Base-by-base conservation (phyloP, 2,113 vertebrate genomes). In the Speoplatyrhinus poulsoni region DNA sequence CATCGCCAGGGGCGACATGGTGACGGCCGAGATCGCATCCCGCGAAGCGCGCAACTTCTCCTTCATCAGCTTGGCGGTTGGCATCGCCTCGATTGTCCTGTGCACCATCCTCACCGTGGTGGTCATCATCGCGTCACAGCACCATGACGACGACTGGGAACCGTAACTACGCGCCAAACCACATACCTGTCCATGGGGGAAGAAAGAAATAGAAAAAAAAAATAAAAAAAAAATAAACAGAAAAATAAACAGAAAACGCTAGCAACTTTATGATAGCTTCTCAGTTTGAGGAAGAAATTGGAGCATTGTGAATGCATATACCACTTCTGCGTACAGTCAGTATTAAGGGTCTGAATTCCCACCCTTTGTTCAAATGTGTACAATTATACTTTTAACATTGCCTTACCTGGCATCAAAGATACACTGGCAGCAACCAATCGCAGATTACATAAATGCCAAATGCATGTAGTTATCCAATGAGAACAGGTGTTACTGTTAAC, bases 41-140 rank as follows among this genome's bases (percentile, higher is more conserved):
- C 94, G 95, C 0, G 95, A 97, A 83, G 96, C 95, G 0, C 94
- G 96, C 55, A 97, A 97, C 89, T 97, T 96, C 94, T 96, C 96
- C 84, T 97, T 97, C 94, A 97, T 97, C 91, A 96, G 95, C 84
- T 83, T 97, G 89, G 96, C 95, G 0, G 95, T 97, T 60, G 96
- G 96, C 84, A 96, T 97, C 32, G 95, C 96, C 52, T 95, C 96
- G 83, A 96, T 97, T 72, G 95, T 96, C 75, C 92, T 97, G 65
- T 97, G 96, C 82, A 96, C 95, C 89, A 97, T 97, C 85, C 95
- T 97, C 65, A 97, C 95, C 0, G 95, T 96, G 50, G 96, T 97
- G 47, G 94, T 97, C 87, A 96, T 97, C 91, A 97, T 97, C n/a
- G 95, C 95, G 46, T 95, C 96, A 6, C 95, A 96, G 92, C 95